A percentile compares a stretch with the other conserved stretches of the same genome.
Evolutionary conservation across 2,797 vertebrate genomes (phyloP).

Genomic region (Paguma larvata): DNA sequence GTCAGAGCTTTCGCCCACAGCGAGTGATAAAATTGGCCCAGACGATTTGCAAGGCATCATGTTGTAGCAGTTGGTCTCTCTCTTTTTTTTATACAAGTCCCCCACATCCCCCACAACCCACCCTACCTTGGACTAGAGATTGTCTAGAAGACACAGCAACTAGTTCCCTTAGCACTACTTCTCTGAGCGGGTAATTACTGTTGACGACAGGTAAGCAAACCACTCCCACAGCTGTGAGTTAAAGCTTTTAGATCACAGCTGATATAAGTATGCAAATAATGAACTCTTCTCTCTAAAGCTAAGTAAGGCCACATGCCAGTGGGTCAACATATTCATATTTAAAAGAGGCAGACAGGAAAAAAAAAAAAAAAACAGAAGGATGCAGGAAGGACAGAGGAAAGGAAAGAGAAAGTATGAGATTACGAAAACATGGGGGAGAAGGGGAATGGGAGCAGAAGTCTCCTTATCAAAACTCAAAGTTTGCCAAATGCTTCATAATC

Average conservation of each 20-base stretch:
- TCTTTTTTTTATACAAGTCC: background rate
- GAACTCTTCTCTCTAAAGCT: background rate
- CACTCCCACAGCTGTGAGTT: background rate
- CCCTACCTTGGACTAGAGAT: background rate
- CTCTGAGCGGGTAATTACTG: background rate
- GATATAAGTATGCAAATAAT: background rate
- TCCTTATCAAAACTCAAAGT: constrained; percentile 76
- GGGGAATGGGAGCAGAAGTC: constrained; percentile 37
- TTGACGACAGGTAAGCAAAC: background rate
- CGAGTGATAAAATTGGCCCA: background rate
- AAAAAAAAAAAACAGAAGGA: background rate
- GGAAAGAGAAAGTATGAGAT: background rate
- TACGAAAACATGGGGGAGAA: background rate
- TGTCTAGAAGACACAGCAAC: background rate
- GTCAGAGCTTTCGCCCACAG: background rate
- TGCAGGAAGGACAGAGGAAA: background rate
- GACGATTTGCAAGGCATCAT: background rate
- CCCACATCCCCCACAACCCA: no score
- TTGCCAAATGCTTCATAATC: constrained; percentile 51
- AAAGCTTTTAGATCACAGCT: background rate
- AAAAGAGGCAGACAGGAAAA: background rate
- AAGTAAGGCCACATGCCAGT: background rate
- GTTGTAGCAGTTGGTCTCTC: background rate
- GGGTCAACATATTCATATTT: background rate
- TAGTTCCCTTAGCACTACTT: background rate